Evolutionary conservation across 2,888 invertebrate genomes (phyloP).

Genomic region (Hemistola chrysoprasaria): DNA sequence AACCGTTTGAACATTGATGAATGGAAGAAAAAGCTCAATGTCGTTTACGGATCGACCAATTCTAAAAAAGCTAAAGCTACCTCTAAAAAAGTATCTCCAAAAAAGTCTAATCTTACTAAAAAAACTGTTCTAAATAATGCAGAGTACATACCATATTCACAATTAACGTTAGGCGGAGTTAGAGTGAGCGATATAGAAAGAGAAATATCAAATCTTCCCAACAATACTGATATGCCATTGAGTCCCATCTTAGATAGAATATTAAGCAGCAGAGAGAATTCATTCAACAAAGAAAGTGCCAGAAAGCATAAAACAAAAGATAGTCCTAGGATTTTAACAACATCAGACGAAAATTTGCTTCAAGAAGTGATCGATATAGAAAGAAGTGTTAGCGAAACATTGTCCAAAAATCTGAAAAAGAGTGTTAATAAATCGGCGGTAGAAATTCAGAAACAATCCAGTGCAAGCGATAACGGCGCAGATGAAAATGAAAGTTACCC

Average conservation of each 20-base stretch:
- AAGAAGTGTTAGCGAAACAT: conserved; percentile 55
- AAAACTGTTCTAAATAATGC: conserved; percentile 46
- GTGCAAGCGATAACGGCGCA: conserved; percentile 34
- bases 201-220: conserved; percentile 58
- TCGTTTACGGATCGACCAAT: conserved; percentile 52
- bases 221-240: conserved; percentile 55
- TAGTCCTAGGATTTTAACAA: conserved; percentile 53
- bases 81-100: conserved; percentile 31
- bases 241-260: conserved; percentile 69
- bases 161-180: conserved; percentile 71
- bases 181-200: conserved; percentile 66
- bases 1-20: conserved; percentile 50
- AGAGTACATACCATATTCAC: conserved; percentile 74
- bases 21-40: conserved; percentile 65
- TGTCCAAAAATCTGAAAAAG: conserved; percentile 44
- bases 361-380: conserved; percentile 71
- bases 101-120: conserved; percentile 28
- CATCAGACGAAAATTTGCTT: conserved; percentile 72
- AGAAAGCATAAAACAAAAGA: conserved; percentile 36
- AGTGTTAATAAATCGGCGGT: conserved; percentile 25
- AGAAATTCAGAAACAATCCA: conserved; percentile 30
- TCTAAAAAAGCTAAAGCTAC: conserved; percentile 34
- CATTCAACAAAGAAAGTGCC: conserved; percentile 49
- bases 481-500: conserved; percentile 58
- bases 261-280: conserved; percentile 63